Conservation (phyloP, 2,797 vertebrate species). For the Muscicapa comitata region DNA sequence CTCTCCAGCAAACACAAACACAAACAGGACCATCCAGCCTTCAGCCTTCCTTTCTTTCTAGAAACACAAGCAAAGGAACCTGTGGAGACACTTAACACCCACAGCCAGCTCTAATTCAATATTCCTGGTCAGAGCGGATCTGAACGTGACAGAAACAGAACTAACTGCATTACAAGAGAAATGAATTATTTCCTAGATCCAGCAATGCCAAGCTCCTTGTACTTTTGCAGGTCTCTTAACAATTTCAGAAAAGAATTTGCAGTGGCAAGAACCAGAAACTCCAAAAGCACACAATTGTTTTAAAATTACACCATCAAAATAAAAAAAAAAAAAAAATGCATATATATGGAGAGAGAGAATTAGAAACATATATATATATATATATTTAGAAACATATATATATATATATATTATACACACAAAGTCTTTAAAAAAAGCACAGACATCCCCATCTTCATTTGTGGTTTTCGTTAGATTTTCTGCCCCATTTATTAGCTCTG, state of each 20-base stretch:
- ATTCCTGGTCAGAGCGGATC: slow-evolving; percentile 42
- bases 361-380: neutral
- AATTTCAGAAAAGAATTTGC: neutral
- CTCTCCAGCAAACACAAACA: neutral
- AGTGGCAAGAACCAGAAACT: neutral
- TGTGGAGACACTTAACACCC: neutral
- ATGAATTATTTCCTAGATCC: slow-evolving; percentile 14
- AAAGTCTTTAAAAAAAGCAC: neutral
- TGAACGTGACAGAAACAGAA: slow-evolving; percentile 50
- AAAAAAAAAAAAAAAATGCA: neutral
- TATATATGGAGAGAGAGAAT: fast-evolving
- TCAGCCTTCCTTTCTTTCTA: neutral
- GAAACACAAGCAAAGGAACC: slow-evolving; percentile 31
- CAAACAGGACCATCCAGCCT: neutral
- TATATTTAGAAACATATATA: too few relatives aligned
- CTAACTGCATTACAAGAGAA: slow-evolving; percentile 39
- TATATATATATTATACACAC: neutral
- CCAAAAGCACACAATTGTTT: neutral
- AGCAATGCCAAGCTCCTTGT: neutral
- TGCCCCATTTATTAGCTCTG: slow-evolving; percentile 34
- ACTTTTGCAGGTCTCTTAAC: neutral
- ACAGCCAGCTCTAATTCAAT: slow-evolving; percentile 34
- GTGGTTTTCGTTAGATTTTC: slow-evolving; percentile 1
- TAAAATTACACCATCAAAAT: neutral
- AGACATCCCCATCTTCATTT: neutral